These are phyloP conservation scores for Amphipyra berbera DNA, from an alignment of 2,888 invertebrate species.

Conservation along the genomic window DNA sequence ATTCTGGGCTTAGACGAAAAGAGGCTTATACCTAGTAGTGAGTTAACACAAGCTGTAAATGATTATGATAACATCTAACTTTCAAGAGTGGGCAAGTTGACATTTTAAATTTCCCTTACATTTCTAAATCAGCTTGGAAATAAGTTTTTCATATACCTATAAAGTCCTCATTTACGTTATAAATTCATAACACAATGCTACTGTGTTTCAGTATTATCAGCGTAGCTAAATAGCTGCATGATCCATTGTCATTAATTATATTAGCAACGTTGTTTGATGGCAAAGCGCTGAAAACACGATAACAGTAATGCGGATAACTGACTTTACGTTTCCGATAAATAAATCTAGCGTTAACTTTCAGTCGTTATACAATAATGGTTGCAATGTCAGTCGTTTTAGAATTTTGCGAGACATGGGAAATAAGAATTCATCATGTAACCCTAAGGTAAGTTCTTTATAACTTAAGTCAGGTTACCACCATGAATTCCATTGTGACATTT, in stretches of 20 bases:
- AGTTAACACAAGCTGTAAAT: too few relatives aligned
- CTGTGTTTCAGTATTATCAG: conserved; percentile 9
- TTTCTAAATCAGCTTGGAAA: background rate
- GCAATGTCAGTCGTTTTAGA: too few relatives aligned
- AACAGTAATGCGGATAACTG: conserved; percentile 5
- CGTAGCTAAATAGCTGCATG: conserved; percentile 21
- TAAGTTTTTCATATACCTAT: background rate
- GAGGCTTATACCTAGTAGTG: too few relatives aligned
- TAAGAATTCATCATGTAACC: too few relatives aligned
- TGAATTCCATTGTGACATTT: too few relatives aligned
- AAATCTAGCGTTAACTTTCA: background rate
- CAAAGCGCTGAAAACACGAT: conserved; percentile 26
- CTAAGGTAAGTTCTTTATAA: too few relatives aligned
- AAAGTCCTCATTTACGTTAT: background rate
- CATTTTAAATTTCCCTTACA: too few relatives aligned
- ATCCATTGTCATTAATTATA: conserved; percentile 31
- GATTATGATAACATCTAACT: too few relatives aligned
- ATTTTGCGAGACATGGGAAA: too few relatives aligned
- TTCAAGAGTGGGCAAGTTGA: too few relatives aligned
- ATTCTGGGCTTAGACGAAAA: too few relatives aligned
- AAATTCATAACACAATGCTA: conserved; percentile 2
- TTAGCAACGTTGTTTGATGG: conserved; percentile 21
- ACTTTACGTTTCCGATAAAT: background rate
- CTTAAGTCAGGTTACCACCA: too few relatives aligned
- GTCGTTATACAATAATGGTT: background rate